phyloP scores from a whole-genome alignment of 2,797 vertebrate genomes.

The Numenius phaeopus region DNA sequence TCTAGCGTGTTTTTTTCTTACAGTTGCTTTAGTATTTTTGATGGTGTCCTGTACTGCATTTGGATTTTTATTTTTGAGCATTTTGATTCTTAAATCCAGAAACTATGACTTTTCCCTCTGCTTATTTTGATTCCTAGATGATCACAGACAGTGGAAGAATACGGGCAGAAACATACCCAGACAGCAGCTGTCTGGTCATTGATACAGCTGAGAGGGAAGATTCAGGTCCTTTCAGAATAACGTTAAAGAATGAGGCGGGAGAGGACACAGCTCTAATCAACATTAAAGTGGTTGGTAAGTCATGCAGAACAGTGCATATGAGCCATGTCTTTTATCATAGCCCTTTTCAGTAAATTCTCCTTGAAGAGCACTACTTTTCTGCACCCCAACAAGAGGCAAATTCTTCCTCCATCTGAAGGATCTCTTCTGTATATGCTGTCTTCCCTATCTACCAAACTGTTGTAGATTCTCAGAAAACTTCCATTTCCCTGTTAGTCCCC shows the following conservation, averaged over 20 bases:
- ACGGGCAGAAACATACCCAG: constrained; percentile 88
- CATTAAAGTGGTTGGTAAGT: constrained; percentile 97
- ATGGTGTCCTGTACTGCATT: not conserved
- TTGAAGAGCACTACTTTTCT: not conserved
- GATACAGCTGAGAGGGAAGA: constrained; percentile 94
- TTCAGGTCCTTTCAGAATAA: constrained; percentile 91
- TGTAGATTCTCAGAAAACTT: not conserved
- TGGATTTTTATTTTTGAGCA: not conserved
- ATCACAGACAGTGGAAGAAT: constrained; percentile 91
- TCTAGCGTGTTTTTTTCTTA: not conserved
- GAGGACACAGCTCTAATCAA: constrained; percentile 91
- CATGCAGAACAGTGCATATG: not conserved
- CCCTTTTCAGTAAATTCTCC: not conserved
- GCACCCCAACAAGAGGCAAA: not conserved
- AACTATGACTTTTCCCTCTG: not conserved
- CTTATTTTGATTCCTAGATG: constrained; percentile 78
- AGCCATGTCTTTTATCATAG: not conserved
- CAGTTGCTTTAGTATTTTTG: not conserved
- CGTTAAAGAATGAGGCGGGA: constrained; percentile 96
- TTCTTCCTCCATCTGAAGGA: not conserved
- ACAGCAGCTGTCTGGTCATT: constrained; percentile 94
- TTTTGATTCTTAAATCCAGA: not conserved
- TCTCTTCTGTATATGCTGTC: not conserved
- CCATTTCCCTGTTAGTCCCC: not conserved
- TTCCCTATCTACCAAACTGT: not conserved